A percentile compares a stretch with the other conserved stretches of the same genome.
These are phyloP conservation scores for Epizoanthus stellaris DNA, from an alignment of 92 coral and sea anemone species.

Conservation along the genomic window DNA sequence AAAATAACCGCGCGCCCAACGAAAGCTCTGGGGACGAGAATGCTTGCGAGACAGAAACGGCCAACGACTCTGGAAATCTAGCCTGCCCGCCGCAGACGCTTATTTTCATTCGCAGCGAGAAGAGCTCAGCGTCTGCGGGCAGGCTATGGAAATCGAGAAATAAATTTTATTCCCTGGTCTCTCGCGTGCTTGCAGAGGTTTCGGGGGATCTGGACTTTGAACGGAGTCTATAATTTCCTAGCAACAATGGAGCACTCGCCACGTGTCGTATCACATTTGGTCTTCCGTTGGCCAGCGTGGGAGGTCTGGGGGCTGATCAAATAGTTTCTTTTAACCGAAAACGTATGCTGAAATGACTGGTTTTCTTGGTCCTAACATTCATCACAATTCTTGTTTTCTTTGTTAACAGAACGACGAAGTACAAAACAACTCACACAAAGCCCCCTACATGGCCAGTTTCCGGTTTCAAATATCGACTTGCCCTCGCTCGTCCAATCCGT, in stretches of 20 bases:
- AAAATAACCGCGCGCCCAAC: too few relatives aligned
- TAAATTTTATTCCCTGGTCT: too few relatives aligned
- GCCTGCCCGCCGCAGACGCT: too few relatives aligned
- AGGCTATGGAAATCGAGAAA: too few relatives aligned
- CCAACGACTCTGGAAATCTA: too few relatives aligned
- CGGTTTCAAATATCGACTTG: slow-evolving; percentile 36
- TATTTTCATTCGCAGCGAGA: too few relatives aligned
- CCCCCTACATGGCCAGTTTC: slow-evolving; percentile 8
- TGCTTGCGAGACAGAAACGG: too few relatives aligned
- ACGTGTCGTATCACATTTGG: neutral
- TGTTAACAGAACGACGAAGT: neutral
- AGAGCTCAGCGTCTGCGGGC: too few relatives aligned
- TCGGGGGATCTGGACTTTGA: slow-evolving; percentile 1
- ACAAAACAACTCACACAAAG: neutral
- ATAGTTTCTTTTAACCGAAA: neutral
- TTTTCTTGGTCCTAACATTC: neutral
- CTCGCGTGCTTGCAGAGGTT: too few relatives aligned
- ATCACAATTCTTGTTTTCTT: neutral
- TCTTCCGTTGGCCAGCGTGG: slow-evolving; percentile 7
- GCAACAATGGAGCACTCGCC: neutral
- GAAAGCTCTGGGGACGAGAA: too few relatives aligned
- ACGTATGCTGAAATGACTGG: neutral
- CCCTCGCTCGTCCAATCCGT: slow-evolving; percentile 18
- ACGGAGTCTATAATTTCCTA: neutral
- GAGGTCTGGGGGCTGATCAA: slow-evolving; percentile 19